phyloP scores from a whole-genome alignment of 1,140 invertebrate genomes.

The Trichonephila inaurata region DNA sequence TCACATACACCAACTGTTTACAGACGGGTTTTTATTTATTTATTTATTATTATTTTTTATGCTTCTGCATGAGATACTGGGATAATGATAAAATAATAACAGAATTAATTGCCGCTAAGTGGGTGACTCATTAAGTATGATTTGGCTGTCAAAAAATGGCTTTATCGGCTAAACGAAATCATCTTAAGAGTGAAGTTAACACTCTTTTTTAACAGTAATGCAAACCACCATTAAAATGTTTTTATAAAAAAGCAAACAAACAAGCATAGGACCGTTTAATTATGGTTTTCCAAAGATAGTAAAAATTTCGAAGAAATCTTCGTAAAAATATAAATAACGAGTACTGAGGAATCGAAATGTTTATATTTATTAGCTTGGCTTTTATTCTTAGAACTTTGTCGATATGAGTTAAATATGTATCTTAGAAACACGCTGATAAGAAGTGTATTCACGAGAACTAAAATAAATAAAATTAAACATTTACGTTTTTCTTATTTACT shows the following conservation, averaged over 20 bases:
- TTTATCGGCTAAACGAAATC: background rate
- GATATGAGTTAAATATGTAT: background rate
- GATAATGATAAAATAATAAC: slow-evolving; percentile 32
- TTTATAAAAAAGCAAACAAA: background rate
- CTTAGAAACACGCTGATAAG: background rate
- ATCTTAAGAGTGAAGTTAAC: slow-evolving; percentile 19
- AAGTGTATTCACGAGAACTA: background rate
- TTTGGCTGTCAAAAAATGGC: slow-evolving; percentile 56
- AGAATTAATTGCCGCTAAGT: slow-evolving; percentile 63
- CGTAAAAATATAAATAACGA: slow-evolving; percentile 1
- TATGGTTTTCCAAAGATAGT: background rate
- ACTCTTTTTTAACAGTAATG: background rate
- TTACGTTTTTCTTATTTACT: background rate
- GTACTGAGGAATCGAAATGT: background rate
- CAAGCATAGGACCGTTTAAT: background rate
- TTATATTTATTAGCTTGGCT: background rate
- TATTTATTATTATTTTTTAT: background rate
- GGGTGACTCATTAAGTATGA: slow-evolving; percentile 12
- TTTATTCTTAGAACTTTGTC: background rate
- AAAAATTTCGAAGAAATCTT: background rate
- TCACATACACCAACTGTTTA: background rate
- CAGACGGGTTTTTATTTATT: too few species aligned
- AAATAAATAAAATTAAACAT: background rate
- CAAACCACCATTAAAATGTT: background rate
- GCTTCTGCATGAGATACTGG: background rate